Percentiles rank a stretch among this genome's conserved stretches.
Conservation (phyloP, 2,797 vertebrate genomes). For the Cyclopterus lumpus region DNA sequence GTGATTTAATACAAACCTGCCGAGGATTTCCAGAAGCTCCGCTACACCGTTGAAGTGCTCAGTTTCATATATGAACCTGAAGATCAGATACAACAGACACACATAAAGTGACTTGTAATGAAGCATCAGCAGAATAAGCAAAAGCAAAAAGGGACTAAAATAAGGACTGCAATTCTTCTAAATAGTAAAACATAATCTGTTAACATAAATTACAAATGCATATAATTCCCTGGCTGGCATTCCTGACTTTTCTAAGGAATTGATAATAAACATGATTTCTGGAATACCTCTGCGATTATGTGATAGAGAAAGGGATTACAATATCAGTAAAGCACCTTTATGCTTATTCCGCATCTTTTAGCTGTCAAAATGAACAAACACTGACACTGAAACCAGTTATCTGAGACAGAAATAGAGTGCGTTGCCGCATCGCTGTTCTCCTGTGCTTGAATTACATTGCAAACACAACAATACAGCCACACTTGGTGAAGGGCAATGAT, state of each 20-base stretch:
- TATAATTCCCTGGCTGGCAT: neutral
- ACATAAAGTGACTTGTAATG: neutral
- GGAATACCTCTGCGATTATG: neutral
- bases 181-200: neutral
- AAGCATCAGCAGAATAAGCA: neutral
- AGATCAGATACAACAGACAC: conserved; percentile 21
- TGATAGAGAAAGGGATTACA: neutral
- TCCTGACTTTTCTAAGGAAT: neutral
- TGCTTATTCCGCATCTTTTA: neutral
- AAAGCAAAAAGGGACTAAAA: neutral
- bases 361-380: conserved; percentile 22
- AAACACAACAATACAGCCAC: conserved; percentile 14
- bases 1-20: conserved; percentile 79
- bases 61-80: conserved; percentile 93
- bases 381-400: conserved; percentile 9
- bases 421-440: neutral
- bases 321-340: neutral
- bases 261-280: neutral
- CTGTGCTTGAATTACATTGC: conserved; percentile 8
- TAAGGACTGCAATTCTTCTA: neutral
- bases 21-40: conserved; percentile 92
- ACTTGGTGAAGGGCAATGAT: neutral
- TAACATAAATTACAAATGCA: neutral
- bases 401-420: neutral
- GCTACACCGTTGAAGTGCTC: conserved; percentile 95